These are phyloP conservation scores for Muricea muricata DNA, from an alignment of 92 coral and sea anemone genomes.

Conservation along the genomic window DNA sequence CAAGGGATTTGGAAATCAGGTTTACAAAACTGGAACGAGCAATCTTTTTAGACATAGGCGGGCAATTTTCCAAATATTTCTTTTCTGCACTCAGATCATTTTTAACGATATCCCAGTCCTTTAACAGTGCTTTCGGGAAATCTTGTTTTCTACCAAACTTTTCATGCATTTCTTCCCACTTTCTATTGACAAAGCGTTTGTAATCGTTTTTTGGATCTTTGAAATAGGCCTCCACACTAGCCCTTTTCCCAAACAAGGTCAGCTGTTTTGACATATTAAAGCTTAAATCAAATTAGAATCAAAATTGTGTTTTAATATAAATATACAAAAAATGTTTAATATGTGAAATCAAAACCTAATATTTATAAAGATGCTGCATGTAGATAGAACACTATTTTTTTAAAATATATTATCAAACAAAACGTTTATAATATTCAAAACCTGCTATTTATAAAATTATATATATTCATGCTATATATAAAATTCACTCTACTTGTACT, in stretches of 20 bases:
- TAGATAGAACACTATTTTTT: no score
- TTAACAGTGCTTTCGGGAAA: neutral
- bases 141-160: neutral
- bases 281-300: neutral
- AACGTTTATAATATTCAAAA: no score
- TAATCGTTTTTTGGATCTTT: slow-evolving; percentile 4
- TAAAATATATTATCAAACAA: neutral
- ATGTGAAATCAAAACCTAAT: neutral
- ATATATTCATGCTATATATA: no score
- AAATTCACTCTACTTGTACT: no score
- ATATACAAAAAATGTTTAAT: neutral
- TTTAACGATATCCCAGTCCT: slow-evolving; percentile 1
- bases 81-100: neutral
- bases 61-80: neutral
- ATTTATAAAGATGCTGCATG: neutral
- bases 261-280: neutral
- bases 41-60: neutral
- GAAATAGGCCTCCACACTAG: neutral
- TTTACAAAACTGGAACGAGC: neutral
- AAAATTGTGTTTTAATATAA: neutral
- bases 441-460: no score
- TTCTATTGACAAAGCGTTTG: slow-evolving; percentile 1
- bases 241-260: slow-evolving; percentile 2
- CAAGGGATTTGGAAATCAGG: neutral
- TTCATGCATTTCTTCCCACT: neutral